phyloP scores from a whole-genome alignment of 2,888 invertebrate genomes.

The Pheosia tremula region DNA sequence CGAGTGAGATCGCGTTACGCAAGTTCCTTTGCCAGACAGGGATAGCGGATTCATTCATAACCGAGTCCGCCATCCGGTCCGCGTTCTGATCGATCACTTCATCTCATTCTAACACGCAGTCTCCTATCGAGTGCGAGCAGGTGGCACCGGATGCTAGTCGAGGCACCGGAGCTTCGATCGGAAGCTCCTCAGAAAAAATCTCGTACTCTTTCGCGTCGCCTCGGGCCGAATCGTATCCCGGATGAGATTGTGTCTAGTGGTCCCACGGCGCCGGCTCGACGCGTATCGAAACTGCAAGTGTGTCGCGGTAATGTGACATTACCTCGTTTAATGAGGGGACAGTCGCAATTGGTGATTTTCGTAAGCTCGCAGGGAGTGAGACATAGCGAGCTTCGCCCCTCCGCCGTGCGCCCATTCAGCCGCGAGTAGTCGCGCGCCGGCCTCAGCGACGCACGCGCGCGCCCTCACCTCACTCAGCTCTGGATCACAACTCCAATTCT shows the following conservation, averaged over 20 bases:
- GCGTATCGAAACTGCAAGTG: conserved; percentile 49
- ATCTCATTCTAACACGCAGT: conserved; percentile 81
- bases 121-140: conserved; percentile 79
- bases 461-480: conserved; percentile 62
- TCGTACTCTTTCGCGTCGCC: conserved; percentile 56
- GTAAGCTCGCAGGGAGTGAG: conserved; percentile 80
- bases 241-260: conserved; percentile 36
- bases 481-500: conserved; percentile 58
- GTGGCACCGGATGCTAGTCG: conserved; percentile 78
- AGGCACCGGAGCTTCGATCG: conserved; percentile 70
- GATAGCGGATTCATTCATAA: conserved; percentile 83
- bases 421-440: conserved; percentile 78
- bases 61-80: conserved; percentile 83
- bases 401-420: conserved; percentile 76
- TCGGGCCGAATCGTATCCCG: conserved; percentile 45
- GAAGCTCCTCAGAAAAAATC: conserved; percentile 72
- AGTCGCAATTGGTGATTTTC: conserved; percentile 78
- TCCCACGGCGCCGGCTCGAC: conserved; percentile 34
- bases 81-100: conserved; percentile 76
- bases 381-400: conserved; percentile 79
- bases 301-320: conserved; percentile 50
- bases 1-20: conserved; percentile 64
- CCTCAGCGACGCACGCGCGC: conserved; percentile 80
- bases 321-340: conserved; percentile 64
- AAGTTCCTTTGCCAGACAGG: conserved; percentile 56